phyloP scores from a whole-genome alignment of 2,888 invertebrate species.

The Cheilosia vulpina region DNA sequence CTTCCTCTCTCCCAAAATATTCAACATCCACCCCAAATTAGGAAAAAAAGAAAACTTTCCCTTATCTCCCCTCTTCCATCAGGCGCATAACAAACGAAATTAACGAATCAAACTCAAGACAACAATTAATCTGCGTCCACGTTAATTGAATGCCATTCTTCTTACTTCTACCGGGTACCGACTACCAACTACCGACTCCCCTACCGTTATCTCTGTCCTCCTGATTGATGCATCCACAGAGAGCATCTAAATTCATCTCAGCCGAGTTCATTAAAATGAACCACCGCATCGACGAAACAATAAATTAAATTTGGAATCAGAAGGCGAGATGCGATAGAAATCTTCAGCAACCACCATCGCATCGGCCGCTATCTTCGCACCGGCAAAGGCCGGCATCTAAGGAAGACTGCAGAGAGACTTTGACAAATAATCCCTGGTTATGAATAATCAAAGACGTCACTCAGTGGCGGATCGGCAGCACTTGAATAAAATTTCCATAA shows the following conservation, averaged over 20 bases:
- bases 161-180: conserved; percentile 9
- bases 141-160: conserved; percentile 67
- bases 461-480: conserved; percentile 51
- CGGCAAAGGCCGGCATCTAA: conserved; percentile 51
- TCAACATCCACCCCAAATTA: neutral
- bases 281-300: conserved; percentile 52
- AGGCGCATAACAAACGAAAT: conserved; percentile 39
- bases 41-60: neutral
- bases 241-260: conserved; percentile 47
- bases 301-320: conserved; percentile 57
- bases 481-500: conserved; percentile 67
- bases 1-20: neutral
- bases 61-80: conserved; percentile 27
- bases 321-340: conserved; percentile 43
- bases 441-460: conserved; percentile 70
- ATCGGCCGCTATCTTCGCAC: conserved; percentile 28
- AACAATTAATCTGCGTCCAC: conserved; percentile 65
- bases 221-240: conserved; percentile 60
- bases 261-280: conserved; percentile 45
- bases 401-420: conserved; percentile 30
- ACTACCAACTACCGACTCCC: neutral
- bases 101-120: conserved; percentile 58
- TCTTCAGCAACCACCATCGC: conserved; percentile 25
- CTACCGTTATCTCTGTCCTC: conserved; percentile 22
- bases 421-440: conserved; percentile 68